These are phyloP conservation scores for Calephelis perditalis DNA, from an alignment of 2,888 invertebrate species.

Conservation along the genomic window DNA sequence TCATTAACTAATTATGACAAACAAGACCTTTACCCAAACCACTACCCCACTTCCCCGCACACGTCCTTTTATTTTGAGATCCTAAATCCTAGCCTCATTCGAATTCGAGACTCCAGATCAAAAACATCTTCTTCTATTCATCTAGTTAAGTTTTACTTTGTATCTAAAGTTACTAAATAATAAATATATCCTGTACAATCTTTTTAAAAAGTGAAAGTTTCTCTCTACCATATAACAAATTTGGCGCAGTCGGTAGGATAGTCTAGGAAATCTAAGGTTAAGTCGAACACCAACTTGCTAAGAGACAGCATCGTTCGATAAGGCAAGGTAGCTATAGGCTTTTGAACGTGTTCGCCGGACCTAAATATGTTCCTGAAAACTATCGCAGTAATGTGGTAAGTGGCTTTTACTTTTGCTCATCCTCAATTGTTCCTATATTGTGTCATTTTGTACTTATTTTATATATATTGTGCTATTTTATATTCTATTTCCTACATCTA, in stretches of 20 bases:
- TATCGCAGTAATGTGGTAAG: neutral
- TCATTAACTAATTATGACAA: no score
- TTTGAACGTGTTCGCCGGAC: conserved; percentile 19
- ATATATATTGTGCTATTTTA: neutral
- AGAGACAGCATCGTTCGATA: conserved; percentile 16
- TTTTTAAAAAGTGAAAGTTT: no score
- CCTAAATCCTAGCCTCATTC: no score
- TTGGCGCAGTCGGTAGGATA: conserved; percentile 14
- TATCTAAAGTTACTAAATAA: no score
- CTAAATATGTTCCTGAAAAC: conserved; percentile 8
- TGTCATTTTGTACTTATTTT: neutral
- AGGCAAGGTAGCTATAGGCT: conserved; percentile 17
- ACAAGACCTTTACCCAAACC: no score
- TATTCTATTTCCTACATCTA: neutral
- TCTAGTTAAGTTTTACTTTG: no score
- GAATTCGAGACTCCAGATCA: no score
- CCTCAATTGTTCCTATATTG: neutral
- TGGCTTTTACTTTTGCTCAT: conserved; percentile 8
- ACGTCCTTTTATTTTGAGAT: no score
- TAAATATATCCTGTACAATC: no score
- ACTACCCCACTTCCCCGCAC: no score
- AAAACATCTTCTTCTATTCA: no score
- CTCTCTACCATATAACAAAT: conserved; percentile 3
- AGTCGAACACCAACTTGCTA: conserved; percentile 1
- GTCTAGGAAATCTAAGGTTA: conserved; percentile 3